Evolutionary conservation across 2,888 invertebrate species (phyloP).

Genomic region (Trachelus tabidus): DNA sequence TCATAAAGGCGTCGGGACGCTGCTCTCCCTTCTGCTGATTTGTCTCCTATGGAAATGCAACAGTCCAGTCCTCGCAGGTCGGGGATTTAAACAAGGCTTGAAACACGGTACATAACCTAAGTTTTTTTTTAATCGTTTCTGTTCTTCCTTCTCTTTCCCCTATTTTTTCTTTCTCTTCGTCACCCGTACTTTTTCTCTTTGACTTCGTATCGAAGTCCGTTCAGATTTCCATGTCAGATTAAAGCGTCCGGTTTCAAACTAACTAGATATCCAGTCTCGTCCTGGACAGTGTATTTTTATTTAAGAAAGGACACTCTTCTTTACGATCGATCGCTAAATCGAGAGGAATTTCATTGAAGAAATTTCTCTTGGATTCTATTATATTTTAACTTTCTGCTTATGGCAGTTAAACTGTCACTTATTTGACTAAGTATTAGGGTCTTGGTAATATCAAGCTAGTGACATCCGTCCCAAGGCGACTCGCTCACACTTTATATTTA

Average conservation of each 20-base stretch:
- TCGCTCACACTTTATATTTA: constrained; percentile 59
- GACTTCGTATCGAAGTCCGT: not conserved
- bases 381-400: not conserved
- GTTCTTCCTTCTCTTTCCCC: not conserved
- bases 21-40: constrained; percentile 28
- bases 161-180: not conserved
- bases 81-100: constrained; percentile 45
- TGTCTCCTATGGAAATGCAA: constrained; percentile 26
- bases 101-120: constrained; percentile 35
- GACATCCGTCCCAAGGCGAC: not conserved
- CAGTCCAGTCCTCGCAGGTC: constrained; percentile 27
- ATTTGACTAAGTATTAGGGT: not conserved
- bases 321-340: not conserved
- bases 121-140: not conserved
- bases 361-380: not conserved
- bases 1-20: not conserved
- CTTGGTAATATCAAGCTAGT: not conserved
- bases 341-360: not conserved
- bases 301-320: not conserved
- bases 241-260: not conserved
- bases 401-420: not conserved
- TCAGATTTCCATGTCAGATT: not conserved
- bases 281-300: not conserved
- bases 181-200: not conserved
- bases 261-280: not conserved